Conservation (phyloP, 2,113 vertebrate species). For the Eurypyga helias region DNA sequence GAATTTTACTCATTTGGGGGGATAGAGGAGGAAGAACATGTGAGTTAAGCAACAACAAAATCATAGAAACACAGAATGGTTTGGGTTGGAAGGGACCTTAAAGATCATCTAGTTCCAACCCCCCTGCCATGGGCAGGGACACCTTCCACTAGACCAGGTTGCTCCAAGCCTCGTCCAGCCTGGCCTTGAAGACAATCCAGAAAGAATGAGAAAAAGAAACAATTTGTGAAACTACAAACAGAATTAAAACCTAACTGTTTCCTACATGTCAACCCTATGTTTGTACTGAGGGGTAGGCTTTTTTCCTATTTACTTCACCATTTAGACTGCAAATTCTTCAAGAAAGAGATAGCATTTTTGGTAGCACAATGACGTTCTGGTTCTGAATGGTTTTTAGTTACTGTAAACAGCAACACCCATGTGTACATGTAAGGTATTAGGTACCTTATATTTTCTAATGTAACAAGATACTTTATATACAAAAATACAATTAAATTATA, state of each 20-base stretch:
- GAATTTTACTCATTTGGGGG: neutral
- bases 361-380: neutral
- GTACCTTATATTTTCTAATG: neutral
- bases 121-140: no score
- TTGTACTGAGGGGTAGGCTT: neutral
- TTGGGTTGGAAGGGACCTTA: no score
- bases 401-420: neutral
- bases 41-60: neutral
- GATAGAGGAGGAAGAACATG: neutral
- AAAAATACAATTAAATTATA: neutral
- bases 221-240: neutral
- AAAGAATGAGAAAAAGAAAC: neutral
- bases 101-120: no score
- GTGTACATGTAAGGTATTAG: neutral
- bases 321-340: neutral
- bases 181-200: no score
- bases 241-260: neutral
- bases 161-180: no score
- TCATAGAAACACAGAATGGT: no score
- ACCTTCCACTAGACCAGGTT: no score
- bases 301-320: neutral
- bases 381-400: neutral
- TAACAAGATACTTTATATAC: neutral
- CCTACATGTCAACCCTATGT: neutral
- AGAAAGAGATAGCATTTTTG: neutral